phyloP scores from a whole-genome alignment of 2,888 invertebrate genomes.

The Pseudoips prasinana region DNA sequence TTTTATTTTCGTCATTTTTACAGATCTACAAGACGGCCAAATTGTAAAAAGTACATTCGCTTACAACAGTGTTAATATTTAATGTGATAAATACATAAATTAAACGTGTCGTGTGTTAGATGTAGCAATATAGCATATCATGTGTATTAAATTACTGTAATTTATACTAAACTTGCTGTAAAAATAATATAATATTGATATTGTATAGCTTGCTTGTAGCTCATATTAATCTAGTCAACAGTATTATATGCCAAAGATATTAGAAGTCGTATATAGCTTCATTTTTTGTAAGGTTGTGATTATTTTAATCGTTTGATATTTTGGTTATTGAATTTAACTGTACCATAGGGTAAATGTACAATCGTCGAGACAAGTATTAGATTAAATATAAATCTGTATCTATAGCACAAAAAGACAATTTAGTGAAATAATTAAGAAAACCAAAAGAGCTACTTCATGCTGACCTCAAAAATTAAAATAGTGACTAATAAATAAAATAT shows the following conservation, averaged over 20 bases:
- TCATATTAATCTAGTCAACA: conserved; percentile 27
- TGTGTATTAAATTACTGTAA: conserved; percentile 28
- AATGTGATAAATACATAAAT: conserved; percentile 47
- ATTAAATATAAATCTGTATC: conserved; percentile 13
- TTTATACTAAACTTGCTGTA: conserved; percentile 30
- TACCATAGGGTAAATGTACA: conserved; percentile 16
- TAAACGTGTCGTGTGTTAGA: conserved; percentile 33
- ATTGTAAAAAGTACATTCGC: conserved; percentile 36
- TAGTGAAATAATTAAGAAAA: conserved; percentile 29
- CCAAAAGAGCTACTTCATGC: conserved; percentile 7
- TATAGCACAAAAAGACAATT: conserved; percentile 21
- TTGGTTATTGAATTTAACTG: conserved; percentile 15
- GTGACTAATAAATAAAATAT: no score
- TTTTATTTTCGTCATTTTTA: conserved; percentile 9
- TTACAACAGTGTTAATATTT: conserved; percentile 31
- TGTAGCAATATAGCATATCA: conserved; percentile 61
- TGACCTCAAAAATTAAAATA: no score
- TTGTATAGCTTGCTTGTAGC: conserved; percentile 33
- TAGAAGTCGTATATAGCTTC: conserved; percentile 39
- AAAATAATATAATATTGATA: conserved; percentile 17
- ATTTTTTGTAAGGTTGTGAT: conserved; percentile 62
- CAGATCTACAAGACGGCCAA: conserved; percentile 57
- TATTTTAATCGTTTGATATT: conserved; percentile 37
- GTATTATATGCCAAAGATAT: conserved; percentile 41
- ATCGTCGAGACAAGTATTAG: conserved; percentile 14